These are phyloP conservation scores for Aporophyla nigra DNA, from an alignment of 2,888 invertebrate species.

Conservation along the genomic window DNA sequence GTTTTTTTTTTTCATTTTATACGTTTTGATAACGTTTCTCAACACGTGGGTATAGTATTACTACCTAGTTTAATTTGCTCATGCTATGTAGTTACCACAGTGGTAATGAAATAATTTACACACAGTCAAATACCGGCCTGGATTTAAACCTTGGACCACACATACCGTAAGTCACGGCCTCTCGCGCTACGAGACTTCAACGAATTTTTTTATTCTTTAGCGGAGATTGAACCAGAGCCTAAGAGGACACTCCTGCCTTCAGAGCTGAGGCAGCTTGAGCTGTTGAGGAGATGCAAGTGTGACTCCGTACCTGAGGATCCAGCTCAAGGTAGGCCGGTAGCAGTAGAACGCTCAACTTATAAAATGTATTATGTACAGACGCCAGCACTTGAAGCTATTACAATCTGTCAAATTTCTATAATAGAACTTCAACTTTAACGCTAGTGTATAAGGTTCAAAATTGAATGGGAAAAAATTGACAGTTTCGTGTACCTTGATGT, in stretches of 20 bases:
- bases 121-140: not conserved
- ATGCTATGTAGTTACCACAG: too few relatives aligned
- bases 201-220: slow-evolving; percentile 2
- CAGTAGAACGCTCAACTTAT: not conserved
- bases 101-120: too few relatives aligned
- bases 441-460: too few relatives aligned
- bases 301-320: slow-evolving; percentile 61
- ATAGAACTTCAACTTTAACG: too few relatives aligned
- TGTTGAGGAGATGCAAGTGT: slow-evolving; percentile 83
- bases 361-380: not conserved
- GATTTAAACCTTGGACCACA: not conserved
- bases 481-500: too few relatives aligned
- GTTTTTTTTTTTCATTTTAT: too few relatives aligned
- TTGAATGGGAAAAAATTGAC: too few relatives aligned
- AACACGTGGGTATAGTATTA: too few relatives aligned
- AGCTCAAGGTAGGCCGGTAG: not conserved
- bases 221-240: not conserved
- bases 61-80: too few relatives aligned
- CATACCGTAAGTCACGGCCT: not conserved
- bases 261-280: slow-evolving; percentile 78
- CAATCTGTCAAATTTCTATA: too few relatives aligned
- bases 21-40: too few relatives aligned
- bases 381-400: too few relatives aligned
- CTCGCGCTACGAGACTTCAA: not conserved
- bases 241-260: slow-evolving; percentile 75